Percentiles rank a stretch among this genome's conserved stretches.
Conservation (phyloP, 2,797 vertebrate genomes). For the Myotis vivesi region DNA sequence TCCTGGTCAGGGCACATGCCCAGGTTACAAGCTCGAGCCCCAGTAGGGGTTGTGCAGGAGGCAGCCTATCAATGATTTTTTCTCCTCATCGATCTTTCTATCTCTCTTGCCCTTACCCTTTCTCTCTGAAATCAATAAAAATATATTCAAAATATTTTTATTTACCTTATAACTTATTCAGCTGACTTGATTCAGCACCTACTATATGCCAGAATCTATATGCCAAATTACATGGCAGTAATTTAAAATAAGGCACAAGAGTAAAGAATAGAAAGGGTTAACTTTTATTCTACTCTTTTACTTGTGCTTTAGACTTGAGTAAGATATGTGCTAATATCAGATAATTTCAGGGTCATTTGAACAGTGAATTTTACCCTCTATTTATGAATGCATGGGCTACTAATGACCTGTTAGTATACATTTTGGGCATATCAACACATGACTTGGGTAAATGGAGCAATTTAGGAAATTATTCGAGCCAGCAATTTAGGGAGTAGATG, state of each 20-base stretch:
- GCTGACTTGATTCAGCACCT: neutral
- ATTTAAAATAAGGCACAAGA: neutral
- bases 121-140: too few species aligned
- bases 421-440: neutral
- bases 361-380: neutral
- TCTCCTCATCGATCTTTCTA: too few species aligned
- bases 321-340: neutral
- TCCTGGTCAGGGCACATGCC: too few species aligned
- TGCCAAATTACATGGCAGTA: too few species aligned
- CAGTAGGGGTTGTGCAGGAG: too few species aligned
- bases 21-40: too few species aligned
- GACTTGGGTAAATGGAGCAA: neutral
- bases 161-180: neutral
- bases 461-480: slow-evolving; percentile 16
- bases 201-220: neutral
- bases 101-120: too few species aligned
- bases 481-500: neutral
- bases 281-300: neutral
- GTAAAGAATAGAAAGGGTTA: neutral
- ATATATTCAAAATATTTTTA: too few species aligned
- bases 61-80: too few species aligned
- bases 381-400: neutral
- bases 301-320: neutral
- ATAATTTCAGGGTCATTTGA: neutral
- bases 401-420: neutral